Conservation (phyloP, 2,888 invertebrate genomes). For the Salticus scenicus region DNA sequence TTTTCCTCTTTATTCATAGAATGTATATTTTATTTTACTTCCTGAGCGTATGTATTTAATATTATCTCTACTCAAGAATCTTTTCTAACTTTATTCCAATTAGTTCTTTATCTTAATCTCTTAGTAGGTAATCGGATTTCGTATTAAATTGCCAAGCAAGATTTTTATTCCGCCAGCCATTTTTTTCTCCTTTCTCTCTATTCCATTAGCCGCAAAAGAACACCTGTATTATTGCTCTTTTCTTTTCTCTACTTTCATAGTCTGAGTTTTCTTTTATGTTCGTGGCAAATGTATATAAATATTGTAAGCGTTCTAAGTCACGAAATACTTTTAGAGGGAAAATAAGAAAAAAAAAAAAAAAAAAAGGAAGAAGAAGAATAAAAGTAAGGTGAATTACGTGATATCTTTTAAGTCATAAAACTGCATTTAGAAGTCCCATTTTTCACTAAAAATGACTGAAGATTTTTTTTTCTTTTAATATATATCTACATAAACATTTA, state of each 20-base stretch:
- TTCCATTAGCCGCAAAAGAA: constrained; percentile 23
- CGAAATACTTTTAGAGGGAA: not conserved
- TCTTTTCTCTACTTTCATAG: not conserved
- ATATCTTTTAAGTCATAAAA: not conserved
- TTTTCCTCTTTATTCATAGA: constrained; percentile 4
- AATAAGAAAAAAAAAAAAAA: not conserved
- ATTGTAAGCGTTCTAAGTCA: constrained; percentile 44
- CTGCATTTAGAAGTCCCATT: not conserved
- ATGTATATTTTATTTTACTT: not conserved
- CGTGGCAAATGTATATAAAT: constrained; percentile 37
- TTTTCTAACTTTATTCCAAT: constrained; percentile 63
- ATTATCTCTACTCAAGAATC: constrained; percentile 57
- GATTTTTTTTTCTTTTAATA: too few relatives aligned
- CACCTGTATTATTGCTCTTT: not conserved
- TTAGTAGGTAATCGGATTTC: constrained; percentile 62
- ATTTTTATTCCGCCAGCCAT: constrained; percentile 18
- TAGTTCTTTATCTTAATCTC: constrained; percentile 58
- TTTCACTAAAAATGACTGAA: too few relatives aligned
- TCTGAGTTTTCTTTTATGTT: constrained; percentile 1
- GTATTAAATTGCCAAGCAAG: constrained; percentile 59
- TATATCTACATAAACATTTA: too few relatives aligned
- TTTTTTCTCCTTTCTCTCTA: constrained; percentile 31
- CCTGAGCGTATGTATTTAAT: not conserved
- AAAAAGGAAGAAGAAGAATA: not conserved
- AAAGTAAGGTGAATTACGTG: not conserved